Evolutionary conservation across 2,888 invertebrate genomes (phyloP).

Genomic region (Leistus spinibarbis): DNA sequence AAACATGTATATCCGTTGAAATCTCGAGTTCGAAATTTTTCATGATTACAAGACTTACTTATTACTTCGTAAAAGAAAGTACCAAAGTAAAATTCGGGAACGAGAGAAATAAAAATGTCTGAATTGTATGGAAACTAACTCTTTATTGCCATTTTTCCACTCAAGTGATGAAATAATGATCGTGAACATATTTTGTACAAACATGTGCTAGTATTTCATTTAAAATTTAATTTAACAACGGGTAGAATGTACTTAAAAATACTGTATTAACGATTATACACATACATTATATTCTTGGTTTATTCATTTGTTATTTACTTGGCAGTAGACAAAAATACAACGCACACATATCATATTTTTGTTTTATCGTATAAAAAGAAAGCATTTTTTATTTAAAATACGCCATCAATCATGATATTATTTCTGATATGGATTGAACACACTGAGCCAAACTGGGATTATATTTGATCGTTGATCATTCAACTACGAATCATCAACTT

Average conservation of each 20-base stretch:
- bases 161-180: conserved; percentile 49
- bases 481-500: neutral
- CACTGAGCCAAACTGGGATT: conserved; percentile 10
- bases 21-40: too few species aligned
- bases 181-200: conserved; percentile 38
- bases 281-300: conserved; percentile 28
- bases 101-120: neutral
- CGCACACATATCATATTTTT: conserved; percentile 22
- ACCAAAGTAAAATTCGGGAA: neutral
- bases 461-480: neutral
- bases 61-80: neutral
- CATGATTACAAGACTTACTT: too few species aligned
- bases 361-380: conserved; percentile 36
- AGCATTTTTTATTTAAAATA: conserved; percentile 36
- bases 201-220: conserved; percentile 31
- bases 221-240: neutral
- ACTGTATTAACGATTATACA: conserved; percentile 30
- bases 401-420: conserved; percentile 21
- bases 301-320: conserved; percentile 31
- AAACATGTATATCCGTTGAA: too few species aligned
- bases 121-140: conserved; percentile 55
- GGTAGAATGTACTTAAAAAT: conserved; percentile 9
- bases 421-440: conserved; percentile 23
- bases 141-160: conserved; percentile 58
- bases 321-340: conserved; percentile 35